Conservation (phyloP, 2,113 vertebrate genomes). For the Emydocephalus ijimae region DNA sequence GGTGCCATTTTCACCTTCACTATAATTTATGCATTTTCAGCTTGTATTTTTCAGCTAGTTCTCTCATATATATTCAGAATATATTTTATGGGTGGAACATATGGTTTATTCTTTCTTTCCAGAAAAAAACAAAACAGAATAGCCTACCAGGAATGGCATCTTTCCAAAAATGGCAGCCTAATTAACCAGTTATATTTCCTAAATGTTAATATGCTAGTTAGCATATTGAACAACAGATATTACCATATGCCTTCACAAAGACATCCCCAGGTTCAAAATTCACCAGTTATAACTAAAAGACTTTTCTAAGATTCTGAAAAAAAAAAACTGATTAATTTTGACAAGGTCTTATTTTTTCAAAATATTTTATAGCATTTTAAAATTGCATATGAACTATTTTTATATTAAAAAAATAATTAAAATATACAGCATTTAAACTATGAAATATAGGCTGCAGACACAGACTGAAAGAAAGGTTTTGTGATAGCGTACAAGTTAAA, state of each 20-base stretch:
- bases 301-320: background rate
- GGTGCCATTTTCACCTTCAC: background rate
- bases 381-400: background rate
- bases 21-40: background rate
- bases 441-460: background rate
- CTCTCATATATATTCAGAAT: background rate
- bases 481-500: background rate
- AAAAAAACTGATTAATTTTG: background rate
- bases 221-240: background rate
- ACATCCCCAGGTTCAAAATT: background rate
- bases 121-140: background rate
- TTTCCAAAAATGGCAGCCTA: background rate
- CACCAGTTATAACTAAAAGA: background rate
- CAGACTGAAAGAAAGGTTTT: background rate
- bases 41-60: background rate
- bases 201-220: background rate
- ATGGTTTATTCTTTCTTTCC: background rate
- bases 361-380: background rate
- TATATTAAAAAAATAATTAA: background rate
- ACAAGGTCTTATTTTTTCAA: background rate
- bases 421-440: background rate
- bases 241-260: background rate
- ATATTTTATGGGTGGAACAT: background rate
- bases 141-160: background rate
- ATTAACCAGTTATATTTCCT: background rate